Evolutionary conservation across 2,113 vertebrate species (phyloP).

Genomic region (Pachyramphus minor): DNA sequence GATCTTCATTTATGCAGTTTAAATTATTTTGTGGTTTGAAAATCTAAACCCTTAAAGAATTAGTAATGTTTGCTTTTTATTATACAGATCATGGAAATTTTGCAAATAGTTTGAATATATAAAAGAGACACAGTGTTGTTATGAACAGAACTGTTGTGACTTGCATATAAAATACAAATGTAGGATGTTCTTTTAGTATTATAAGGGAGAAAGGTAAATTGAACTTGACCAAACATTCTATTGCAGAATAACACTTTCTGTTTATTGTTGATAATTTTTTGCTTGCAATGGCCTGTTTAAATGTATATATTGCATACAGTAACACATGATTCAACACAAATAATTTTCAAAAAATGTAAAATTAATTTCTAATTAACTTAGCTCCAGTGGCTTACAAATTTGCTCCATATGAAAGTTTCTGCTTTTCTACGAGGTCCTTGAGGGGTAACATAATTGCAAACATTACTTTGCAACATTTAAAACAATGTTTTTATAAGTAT

Average conservation of each 20-base stretch:
- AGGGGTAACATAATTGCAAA: conserved; percentile 31
- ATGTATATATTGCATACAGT: conserved; percentile 58
- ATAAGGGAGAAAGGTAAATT: conserved; percentile 61
- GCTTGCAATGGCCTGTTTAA: conserved; percentile 49
- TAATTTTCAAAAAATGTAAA: conserved; percentile 50
- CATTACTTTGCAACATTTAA: conserved; percentile 20
- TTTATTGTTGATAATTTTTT: conserved; percentile 66
- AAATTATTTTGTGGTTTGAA: neutral
- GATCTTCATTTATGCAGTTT: neutral
- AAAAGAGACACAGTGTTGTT: neutral
- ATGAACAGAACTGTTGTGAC: conserved; percentile 20
- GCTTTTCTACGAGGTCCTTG: conserved; percentile 27
- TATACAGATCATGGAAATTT: conserved; percentile 9
- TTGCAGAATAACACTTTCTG: conserved; percentile 56
- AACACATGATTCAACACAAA: conserved; percentile 58
- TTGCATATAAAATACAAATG: conserved; percentile 39
- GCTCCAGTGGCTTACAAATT: conserved; percentile 25
- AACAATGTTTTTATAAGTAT: conserved; percentile 25
- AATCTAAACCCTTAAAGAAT: neutral
- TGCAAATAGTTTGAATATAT: neutral
- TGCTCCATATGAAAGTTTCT: conserved; percentile 57
- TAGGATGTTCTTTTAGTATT: conserved; percentile 50
- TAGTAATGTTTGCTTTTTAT: neutral
- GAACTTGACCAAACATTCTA: conserved; percentile 50
- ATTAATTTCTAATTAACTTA: conserved; percentile 70